A percentile compares a stretch with the other conserved stretches of the same genome.
Evolutionary conservation across 2,797 vertebrate species (phyloP).

Genomic region (Anolis apletophallus): DNA sequence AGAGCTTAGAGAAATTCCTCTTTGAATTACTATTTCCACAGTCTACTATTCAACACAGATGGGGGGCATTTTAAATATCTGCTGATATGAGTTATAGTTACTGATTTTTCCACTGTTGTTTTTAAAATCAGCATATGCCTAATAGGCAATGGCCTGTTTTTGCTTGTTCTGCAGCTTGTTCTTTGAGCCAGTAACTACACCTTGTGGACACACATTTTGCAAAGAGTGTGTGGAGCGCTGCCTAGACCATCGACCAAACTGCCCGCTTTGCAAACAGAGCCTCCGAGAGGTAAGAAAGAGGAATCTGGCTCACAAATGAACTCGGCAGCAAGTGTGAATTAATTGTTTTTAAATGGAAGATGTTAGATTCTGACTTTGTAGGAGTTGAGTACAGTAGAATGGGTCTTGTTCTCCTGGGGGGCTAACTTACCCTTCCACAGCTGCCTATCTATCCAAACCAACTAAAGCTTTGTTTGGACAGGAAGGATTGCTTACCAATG

Average conservation of each 20-base stretch:
- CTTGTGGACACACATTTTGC: constrained; percentile 93
- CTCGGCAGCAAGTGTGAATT: background rate
- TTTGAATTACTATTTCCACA: too few species aligned
- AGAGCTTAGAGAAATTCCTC: too few species aligned
- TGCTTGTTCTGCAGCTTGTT: constrained; percentile 82
- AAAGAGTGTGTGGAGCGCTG: constrained; percentile 91
- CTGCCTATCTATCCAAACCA: too few species aligned
- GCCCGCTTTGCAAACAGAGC: constrained; percentile 93
- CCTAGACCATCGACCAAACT: constrained; percentile 90
- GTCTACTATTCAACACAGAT: too few species aligned
- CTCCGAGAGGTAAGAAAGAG: constrained; percentile 90
- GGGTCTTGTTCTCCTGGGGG: too few species aligned
- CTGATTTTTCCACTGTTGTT: too few species aligned
- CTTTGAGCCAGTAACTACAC: constrained; percentile 89
- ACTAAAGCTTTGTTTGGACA: too few species aligned
- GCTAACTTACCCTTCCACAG: too few species aligned
- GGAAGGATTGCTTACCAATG: too few species aligned
- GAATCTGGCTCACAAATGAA: background rate
- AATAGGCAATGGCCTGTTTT: background rate
- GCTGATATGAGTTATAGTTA: too few species aligned
- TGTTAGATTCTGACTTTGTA: background rate
- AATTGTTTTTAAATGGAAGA: rapidly evolving
- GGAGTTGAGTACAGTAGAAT: too few species aligned
- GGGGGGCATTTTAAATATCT: too few species aligned
- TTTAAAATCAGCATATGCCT: background rate